Conservation (phyloP, 1,140 invertebrate species). For the Hylaeus anthracinus region DNA sequence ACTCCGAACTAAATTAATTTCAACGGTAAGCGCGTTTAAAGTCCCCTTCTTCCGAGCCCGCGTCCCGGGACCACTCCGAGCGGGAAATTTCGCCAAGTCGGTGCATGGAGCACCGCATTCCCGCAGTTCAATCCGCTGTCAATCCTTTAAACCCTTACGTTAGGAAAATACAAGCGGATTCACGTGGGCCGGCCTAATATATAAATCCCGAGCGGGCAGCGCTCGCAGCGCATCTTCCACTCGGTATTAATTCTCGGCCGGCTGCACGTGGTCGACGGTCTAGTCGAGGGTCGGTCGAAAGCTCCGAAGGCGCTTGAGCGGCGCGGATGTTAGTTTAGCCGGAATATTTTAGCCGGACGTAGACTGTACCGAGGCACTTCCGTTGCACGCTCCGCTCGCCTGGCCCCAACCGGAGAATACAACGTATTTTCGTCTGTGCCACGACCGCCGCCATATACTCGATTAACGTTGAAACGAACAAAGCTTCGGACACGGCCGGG, state of each 20-base stretch:
- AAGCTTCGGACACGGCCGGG: slow-evolving; percentile 4
- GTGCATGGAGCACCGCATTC: neutral
- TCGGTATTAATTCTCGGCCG: slow-evolving; percentile 44
- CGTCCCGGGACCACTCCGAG: neutral
- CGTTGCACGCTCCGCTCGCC: slow-evolving; percentile 16
- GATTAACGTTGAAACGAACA: slow-evolving; percentile 46
- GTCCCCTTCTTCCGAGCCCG: too few relatives aligned
- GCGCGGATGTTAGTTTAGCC: slow-evolving; percentile 9
- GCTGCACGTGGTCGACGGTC: neutral
- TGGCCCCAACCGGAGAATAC: slow-evolving; percentile 2
- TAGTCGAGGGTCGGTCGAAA: neutral
- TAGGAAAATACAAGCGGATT: neutral
- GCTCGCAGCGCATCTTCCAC: slow-evolving; percentile 1
- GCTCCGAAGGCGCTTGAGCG: neutral
- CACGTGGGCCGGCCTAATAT: neutral
- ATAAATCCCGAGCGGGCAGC: slow-evolving; percentile 16
- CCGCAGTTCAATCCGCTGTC: slow-evolving; percentile 8
- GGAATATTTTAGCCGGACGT: slow-evolving; percentile 55
- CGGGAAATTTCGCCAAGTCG: neutral
- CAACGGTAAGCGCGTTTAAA: neutral
- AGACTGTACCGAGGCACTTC: slow-evolving; percentile 44
- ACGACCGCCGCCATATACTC: slow-evolving; percentile 22
- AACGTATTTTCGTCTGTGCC: slow-evolving; percentile 27
- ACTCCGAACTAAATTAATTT: neutral
- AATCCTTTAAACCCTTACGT: slow-evolving; percentile 11